Conservation (phyloP, 2,888 invertebrate genomes). For the Ophonus ardosiacus region DNA sequence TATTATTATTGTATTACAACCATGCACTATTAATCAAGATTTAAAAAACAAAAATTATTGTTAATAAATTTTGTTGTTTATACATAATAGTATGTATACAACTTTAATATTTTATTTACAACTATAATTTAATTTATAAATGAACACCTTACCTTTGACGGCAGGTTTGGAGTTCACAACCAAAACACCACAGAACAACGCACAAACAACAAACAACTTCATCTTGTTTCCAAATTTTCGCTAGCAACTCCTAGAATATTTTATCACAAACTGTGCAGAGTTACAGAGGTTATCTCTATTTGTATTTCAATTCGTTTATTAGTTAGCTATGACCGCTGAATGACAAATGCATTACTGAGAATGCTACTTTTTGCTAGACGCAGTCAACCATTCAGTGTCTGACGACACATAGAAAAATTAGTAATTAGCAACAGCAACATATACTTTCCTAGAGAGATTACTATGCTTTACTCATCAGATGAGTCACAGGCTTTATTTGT, state of each 20-base stretch:
- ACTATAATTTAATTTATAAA: neutral
- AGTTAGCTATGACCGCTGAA: constrained; percentile 3
- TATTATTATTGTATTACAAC: too few species aligned
- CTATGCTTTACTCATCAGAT: neutral
- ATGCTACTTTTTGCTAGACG: neutral
- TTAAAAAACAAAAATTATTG: too few species aligned
- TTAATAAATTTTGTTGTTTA: too few species aligned
- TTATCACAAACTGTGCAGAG: neutral
- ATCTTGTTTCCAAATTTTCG: constrained; percentile 1
- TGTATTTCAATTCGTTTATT: neutral
- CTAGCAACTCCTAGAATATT: neutral
- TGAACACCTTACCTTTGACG: neutral
- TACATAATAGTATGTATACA: too few species aligned
- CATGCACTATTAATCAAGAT: too few species aligned
- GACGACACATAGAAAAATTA: neutral
- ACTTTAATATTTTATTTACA: too few species aligned
- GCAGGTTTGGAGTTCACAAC: neutral
- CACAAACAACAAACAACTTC: neutral
- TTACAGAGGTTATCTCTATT: constrained; percentile 24
- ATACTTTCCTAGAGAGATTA: neutral
- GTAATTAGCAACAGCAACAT: neutral
- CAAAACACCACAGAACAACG: neutral
- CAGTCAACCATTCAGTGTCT: constrained; percentile 24
- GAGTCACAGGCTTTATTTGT: neutral
- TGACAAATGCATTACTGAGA: constrained; percentile 41